Conservation (phyloP, 2,797 vertebrate species). For the Hippocampus kuda region DNA sequence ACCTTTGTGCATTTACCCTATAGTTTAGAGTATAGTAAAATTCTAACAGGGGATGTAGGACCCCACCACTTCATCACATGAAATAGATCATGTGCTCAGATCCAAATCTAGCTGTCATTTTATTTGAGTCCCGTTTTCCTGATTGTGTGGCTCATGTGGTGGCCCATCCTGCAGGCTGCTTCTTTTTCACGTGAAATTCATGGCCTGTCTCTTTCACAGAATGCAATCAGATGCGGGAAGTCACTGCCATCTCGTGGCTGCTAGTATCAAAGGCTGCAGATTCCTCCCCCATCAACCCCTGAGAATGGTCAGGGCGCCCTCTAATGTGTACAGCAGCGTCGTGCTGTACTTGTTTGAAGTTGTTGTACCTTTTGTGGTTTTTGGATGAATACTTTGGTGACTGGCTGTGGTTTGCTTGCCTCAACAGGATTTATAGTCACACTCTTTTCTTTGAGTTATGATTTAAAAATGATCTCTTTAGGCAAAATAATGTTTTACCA, state of each 20-base stretch:
- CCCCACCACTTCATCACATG: background rate
- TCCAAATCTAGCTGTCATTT: conserved; percentile 1
- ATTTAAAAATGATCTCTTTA: background rate
- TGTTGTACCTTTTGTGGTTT: background rate
- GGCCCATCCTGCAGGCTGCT: conserved; percentile 12
- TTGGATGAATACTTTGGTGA: conserved; percentile 7
- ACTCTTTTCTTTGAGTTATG: background rate
- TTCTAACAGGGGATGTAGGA: background rate
- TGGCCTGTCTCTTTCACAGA: background rate
- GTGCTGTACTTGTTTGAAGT: background rate
- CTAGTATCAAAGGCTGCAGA: too few species aligned
- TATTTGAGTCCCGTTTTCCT: background rate
- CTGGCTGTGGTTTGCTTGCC: conserved; percentile 13
- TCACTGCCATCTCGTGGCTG: conserved; percentile 44
- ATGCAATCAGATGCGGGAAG: background rate
- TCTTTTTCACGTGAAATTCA: conserved; percentile 9
- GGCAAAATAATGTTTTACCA: background rate
- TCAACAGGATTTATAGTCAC: conserved; percentile 8
- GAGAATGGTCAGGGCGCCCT: background rate
- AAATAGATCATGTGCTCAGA: background rate
- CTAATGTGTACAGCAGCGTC: background rate
- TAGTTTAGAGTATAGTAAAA: background rate
- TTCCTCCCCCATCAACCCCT: too few species aligned
- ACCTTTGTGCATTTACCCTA: background rate
- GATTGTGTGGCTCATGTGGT: conserved; percentile 15